Conservation (phyloP, 2,797 vertebrate species). For the Cyclura pinguis region DNA sequence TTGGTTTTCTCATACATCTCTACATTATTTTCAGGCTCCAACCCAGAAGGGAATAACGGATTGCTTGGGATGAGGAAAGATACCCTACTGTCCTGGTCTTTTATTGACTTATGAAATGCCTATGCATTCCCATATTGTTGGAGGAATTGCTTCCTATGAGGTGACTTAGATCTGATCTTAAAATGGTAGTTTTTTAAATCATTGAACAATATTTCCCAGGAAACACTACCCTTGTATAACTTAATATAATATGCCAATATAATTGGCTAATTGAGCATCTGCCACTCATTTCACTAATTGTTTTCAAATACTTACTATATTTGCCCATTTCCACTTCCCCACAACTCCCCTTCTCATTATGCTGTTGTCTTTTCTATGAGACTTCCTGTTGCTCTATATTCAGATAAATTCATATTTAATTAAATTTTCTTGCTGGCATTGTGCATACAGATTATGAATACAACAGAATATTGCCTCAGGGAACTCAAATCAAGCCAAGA, state of each 20-base stretch:
- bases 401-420: slow-evolving; percentile 43
- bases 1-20: not conserved
- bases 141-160: not conserved
- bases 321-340: not conserved
- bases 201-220: not conserved
- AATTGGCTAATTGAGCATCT: not conserved
- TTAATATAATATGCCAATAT: not conserved
- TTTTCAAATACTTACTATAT: not conserved
- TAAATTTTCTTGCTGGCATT: slow-evolving; percentile 38
- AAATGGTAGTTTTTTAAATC: not conserved
- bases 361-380: slow-evolving; percentile 17
- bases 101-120: not conserved
- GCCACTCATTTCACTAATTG: not conserved
- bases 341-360: slow-evolving; percentile 9
- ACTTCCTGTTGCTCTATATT: slow-evolving; percentile 22
- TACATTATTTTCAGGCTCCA: not conserved
- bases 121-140: not conserved
- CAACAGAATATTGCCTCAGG: slow-evolving; percentile 18
- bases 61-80: not conserved
- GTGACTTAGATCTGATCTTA: not conserved
- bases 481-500: slow-evolving; percentile 28
- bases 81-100: not conserved
- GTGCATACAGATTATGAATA: slow-evolving; percentile 23
- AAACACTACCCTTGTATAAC: not conserved
- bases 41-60: not conserved